Base-by-base conservation (phyloP, 2,888 invertebrate species). In the Laothoe populi region DNA sequence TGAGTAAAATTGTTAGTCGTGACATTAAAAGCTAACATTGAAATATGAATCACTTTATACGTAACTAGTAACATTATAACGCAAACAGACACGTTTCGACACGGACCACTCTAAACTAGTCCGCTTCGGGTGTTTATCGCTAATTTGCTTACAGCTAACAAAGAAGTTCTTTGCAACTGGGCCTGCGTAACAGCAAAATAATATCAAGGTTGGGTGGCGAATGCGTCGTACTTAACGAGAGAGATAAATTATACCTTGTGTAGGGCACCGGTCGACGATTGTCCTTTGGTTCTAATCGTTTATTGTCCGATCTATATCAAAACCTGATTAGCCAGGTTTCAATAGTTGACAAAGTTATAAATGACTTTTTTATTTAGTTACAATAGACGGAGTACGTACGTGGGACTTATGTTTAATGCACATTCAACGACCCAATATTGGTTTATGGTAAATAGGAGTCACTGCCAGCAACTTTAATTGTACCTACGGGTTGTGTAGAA, bases 91-190 rank as follows among this genome's bases (percentile, higher is more conserved):
- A 63, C 44, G 64, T 73, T 77, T 60, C 70, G 60, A 70, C 69
- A 87, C 68, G 48, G 71, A 75, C 66, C 63, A 78, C 76, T 74
- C 67, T 73, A 73, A 83, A 86, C 87, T 84, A 83, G 86, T 80
- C 79, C 78, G 80, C 75, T 79, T 84, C 66, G n/a, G 74, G 81
- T 78, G 77, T 75, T 73, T 79, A 75, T 74, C 75, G 73, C 78
- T 86, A 81, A 86, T 87, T 87, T 86, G 78, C 79, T 70, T 80
- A 74, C 69, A 69, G 67, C 75, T 73, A 81, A 84, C 84, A 86
- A 86, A 84, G 84, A 82, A 77, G 71, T 77, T 73, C 70, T 73
- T 74, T 77, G 75, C 73, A 75, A 77, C 75, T 68, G 63, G 72
- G 73, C 68, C 74, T 77, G 76, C 74, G 78, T 79, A 77, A 79